Base-by-base conservation (phyloP, 2,113 vertebrate genomes). In the Probosciger aterrimus region DNA sequence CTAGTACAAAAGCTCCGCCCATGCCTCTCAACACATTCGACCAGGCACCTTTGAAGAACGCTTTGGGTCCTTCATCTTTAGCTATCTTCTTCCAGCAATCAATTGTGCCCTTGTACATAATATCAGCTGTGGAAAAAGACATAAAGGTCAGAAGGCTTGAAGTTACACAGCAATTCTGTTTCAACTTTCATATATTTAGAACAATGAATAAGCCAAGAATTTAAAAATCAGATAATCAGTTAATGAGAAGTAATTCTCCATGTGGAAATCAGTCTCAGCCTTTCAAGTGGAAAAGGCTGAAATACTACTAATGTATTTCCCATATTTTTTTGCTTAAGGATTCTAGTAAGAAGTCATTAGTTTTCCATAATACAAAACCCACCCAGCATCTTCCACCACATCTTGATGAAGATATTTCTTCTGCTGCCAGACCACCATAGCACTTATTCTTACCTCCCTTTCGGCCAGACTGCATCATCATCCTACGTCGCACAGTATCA, bases 381-480 rank as follows among this genome's bases (percentile, higher is more conserved):
- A 30, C 5, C 4, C 27, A 28, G 10, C 27, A 55, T 62, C 19
- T 69, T 44, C 67, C 25, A 68, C 50, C 28, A 19, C 37, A 68
- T 49, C 18, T 57, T 7, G 6, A 64, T 11, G 8, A 60, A 47
- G 18, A 62, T 8, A 60, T 28, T 41, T 7, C 8, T 91, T 55
- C 41, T 67, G 33, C 27, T 71, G 39, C 33, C n/a, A 82, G 27
- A 81, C 25, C 15, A 57, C n/a, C 16, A 47, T 0, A 90, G 11
- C 33, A 37, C 15, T 86, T 75, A 33, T 23, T 23, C 98, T 99
- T 98, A 99, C 99, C 99, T 98, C 98, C 98, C 98, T 99, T 99
- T 87, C 99, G 98, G 83, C 99, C 99, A n/a, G 99, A 99, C 98
- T 99, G 99, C 99, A 99, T 99, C 99, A 99, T 99, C 99, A 99